These are phyloP conservation scores for Watsonalla binaria DNA, from an alignment of 2,888 invertebrate genomes.

Conservation along the genomic window DNA sequence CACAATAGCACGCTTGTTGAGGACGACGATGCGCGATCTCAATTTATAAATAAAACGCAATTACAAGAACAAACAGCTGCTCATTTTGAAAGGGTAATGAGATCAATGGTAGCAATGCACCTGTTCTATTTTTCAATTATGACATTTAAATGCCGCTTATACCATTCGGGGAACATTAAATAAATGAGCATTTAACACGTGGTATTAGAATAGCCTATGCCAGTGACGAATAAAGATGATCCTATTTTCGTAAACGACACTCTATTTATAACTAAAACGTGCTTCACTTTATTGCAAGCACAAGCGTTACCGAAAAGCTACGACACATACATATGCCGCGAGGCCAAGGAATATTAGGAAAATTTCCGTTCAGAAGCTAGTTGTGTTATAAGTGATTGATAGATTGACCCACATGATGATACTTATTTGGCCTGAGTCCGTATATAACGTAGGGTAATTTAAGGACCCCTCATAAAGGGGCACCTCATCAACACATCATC, in stretches of 20 bases:
- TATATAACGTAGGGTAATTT: conserved; percentile 29
- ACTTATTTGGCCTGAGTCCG: conserved; percentile 6
- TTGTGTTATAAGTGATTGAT: not conserved
- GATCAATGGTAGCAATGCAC: conserved; percentile 31
- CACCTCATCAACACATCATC: conserved; percentile 57
- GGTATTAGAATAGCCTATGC: not conserved
- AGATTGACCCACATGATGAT: not conserved
- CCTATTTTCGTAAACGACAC: not conserved
- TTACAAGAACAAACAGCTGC: conserved; percentile 38
- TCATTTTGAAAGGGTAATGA: conserved; percentile 35
- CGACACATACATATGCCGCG: not conserved
- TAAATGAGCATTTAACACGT: not conserved
- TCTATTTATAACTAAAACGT: not conserved
- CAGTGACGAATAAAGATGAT: not conserved
- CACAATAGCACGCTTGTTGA: conserved; percentile 2
- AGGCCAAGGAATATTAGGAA: not conserved
- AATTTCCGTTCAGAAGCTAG: not conserved
- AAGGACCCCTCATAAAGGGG: conserved; percentile 45
- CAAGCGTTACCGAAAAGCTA: not conserved
- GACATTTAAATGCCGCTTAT: conserved; percentile 26
- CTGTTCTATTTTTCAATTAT: conserved; percentile 29
- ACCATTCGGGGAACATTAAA: conserved; percentile 9
- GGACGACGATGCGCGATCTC: conserved; percentile 12
- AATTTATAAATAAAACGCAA: conserved; percentile 29
- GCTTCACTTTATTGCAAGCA: not conserved